Percentiles rank a stretch among this genome's conserved stretches.
These are phyloP conservation scores for Polypedilum pembai DNA, from an alignment of 1,140 invertebrate species.

Conservation along the genomic window DNA sequence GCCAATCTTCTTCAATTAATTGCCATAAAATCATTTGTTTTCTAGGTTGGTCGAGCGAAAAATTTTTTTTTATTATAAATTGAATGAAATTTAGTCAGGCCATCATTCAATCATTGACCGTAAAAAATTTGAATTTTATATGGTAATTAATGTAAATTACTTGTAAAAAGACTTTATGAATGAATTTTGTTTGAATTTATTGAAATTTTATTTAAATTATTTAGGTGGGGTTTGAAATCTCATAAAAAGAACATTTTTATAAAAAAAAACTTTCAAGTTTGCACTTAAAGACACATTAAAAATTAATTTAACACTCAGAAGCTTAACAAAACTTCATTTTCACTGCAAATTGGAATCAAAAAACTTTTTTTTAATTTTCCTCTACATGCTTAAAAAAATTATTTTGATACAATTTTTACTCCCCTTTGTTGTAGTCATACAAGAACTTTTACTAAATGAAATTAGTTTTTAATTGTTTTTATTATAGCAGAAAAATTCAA, in stretches of 20 bases:
- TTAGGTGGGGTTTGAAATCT: too few relatives aligned
- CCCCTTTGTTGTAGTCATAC: not conserved
- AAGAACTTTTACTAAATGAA: not conserved
- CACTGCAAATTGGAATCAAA: not conserved
- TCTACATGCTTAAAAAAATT: not conserved
- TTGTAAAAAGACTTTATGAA: too few relatives aligned
- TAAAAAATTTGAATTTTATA: too few relatives aligned
- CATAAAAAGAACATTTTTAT: too few relatives aligned
- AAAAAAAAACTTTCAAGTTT: too few relatives aligned
- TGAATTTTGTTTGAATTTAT: too few relatives aligned
- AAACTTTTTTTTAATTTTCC: constrained; percentile 4
- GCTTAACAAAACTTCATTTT: not conserved
- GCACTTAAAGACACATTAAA: too few relatives aligned
- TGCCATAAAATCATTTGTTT: not conserved
- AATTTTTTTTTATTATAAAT: not conserved
- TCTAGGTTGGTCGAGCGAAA: not conserved
- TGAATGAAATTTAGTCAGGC: not conserved
- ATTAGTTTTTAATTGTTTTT: constrained; percentile 20
- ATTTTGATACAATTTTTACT: not conserved
- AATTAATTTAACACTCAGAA: too few relatives aligned
- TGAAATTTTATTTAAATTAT: too few relatives aligned
- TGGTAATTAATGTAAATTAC: too few relatives aligned
- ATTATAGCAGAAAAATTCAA: not conserved
- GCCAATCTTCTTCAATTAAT: constrained; percentile 2
- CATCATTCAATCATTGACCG: too few relatives aligned